Evolutionary conservation across 2,113 vertebrate genomes (phyloP).

Genomic region (Calonectris borealis): DNA sequence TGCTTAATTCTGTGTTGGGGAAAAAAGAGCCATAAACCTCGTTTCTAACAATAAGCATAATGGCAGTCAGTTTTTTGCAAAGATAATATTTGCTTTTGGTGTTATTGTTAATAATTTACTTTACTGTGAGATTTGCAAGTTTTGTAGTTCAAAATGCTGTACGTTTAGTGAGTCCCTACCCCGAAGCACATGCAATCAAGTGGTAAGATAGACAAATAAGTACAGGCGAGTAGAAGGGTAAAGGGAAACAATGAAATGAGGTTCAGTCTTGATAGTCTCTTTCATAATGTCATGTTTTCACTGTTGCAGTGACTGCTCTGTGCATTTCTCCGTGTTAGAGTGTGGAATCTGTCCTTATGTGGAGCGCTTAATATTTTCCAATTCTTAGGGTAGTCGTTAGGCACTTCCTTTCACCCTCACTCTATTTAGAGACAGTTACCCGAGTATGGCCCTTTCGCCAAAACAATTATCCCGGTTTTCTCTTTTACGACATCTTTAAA

Average conservation of each 20-base stretch:
- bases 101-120: background rate
- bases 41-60: background rate
- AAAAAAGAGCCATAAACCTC: background rate
- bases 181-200: background rate
- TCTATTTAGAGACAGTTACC: background rate
- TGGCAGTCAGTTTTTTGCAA: background rate
- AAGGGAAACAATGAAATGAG: background rate
- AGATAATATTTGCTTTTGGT: background rate
- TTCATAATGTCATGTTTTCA: background rate
- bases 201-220: background rate
- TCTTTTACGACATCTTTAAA: background rate
- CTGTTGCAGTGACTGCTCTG: background rate
- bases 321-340: background rate
- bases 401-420: background rate
- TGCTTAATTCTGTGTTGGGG: background rate
- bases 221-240: background rate
- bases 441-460: background rate
- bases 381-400: background rate
- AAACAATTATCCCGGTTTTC: background rate
- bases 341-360: background rate
- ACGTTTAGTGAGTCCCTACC: background rate
- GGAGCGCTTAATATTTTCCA: fast-evolving
- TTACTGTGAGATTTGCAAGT: background rate
- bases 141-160: background rate
- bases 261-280: background rate